These are phyloP conservation scores for Saimiri boliviensis DNA, from an alignment of 2,113 vertebrate genomes.

Conservation along the genomic window DNA sequence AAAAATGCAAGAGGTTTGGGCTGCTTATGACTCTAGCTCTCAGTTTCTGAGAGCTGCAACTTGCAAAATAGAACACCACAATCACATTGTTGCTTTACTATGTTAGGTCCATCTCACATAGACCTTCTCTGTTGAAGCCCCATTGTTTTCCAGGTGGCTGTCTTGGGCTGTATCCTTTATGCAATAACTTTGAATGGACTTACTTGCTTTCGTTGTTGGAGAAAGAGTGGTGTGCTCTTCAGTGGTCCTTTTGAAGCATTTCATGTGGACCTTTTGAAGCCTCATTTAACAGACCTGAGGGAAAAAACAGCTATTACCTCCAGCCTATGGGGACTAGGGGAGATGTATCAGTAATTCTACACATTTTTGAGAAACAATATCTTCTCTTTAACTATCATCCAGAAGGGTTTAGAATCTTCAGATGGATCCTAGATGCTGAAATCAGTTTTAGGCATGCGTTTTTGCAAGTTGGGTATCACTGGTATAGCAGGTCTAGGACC, in stretches of 20 bases:
- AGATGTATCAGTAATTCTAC: neutral
- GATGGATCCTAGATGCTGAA: neutral
- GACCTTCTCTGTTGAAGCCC: neutral
- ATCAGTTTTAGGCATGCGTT: neutral
- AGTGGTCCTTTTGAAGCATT: neutral
- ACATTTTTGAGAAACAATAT: neutral
- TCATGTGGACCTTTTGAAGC: neutral
- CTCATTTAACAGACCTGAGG: neutral
- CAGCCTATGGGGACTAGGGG: neutral
- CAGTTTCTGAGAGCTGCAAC: neutral
- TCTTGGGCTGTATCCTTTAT: neutral
- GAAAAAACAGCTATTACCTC: neutral
- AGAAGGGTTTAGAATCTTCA: neutral
- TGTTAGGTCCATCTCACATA: neutral
- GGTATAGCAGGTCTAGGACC: neutral
- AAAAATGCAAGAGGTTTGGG: neutral
- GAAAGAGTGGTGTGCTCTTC: neutral
- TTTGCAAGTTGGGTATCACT: neutral
- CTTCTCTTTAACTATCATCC: neutral
- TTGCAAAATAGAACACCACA: neutral
- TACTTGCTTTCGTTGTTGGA: neutral
- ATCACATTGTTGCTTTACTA: neutral
- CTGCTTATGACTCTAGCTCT: neutral
- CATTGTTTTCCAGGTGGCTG: fast-evolving
- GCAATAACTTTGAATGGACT: neutral